Base-by-base conservation (phyloP, 2,888 invertebrate species). In the Mellilla xanthometata region DNA sequence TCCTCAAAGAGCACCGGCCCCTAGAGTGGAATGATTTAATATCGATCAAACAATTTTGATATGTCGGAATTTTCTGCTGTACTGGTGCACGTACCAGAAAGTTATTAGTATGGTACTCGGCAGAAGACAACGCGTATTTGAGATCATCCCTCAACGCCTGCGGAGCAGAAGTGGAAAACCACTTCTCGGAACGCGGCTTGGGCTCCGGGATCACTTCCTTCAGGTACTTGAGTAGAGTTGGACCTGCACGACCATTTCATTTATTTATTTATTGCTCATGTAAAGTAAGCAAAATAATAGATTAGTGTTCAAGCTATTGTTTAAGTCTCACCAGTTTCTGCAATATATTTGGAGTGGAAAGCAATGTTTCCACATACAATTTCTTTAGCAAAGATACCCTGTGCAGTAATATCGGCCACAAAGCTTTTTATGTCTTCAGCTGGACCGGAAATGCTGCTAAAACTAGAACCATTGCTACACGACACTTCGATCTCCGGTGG, bases 391-490 rank as follows among this genome's bases (percentile, higher is more conserved):
- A 96, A 96, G 29, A 96, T 91, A 0, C 93, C 94, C 57, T 95
- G 92, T 0, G 91, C 90, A 50, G 93, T 90, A 13, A 96, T 75
- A 49, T 93, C 84, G 0, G 88, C 90, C 0, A 95, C 93, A 68
- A 95, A 95, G 30, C 66, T 75, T 56, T 90, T 85, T 68, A 96
- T 92, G 32, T 91, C 86, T 2, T 93, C 93, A 22, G 92, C 91
- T 0, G 96, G 96, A 0, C 98, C 98, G 0, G 97, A 97, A 58
- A 98, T 94, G n/a, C 97, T 97, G 39, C 95, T 94, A 30, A 95
- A 96, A 61, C 96, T 95, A 0, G 93, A 91, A 0, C 95, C 93
- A 70, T 98, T 98, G 82, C 96, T 96, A 66, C 97, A 98, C 0
- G 97, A 96, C 1, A 96, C 93, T 60, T 94, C 94, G 24, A 97